These are phyloP conservation scores for Lophius piscatorius DNA, from an alignment of 2,113 vertebrate genomes.

Conservation along the genomic window DNA sequence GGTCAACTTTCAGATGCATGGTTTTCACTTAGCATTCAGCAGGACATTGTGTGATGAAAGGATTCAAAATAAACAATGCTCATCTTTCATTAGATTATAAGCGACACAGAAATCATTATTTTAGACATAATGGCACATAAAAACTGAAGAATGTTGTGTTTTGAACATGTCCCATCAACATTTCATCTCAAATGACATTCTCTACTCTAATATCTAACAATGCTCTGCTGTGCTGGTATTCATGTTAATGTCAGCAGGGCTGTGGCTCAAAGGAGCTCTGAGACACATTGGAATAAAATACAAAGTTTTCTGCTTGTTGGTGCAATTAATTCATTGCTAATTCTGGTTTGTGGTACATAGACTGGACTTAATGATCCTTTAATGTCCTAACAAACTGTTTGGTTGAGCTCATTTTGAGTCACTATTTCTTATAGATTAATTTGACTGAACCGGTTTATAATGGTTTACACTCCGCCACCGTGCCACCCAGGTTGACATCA, in stretches of 20 bases:
- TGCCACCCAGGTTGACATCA: too few relatives aligned
- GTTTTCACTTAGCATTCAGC: background rate
- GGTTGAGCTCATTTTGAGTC: too few relatives aligned
- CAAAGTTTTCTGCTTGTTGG: background rate
- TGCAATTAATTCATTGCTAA: background rate
- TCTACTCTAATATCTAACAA: conserved; percentile 46
- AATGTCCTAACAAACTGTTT: too few relatives aligned
- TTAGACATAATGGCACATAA: conserved; percentile 58
- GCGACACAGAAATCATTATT: conserved; percentile 66
- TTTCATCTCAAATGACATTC: conserved; percentile 56
- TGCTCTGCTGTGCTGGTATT: conserved; percentile 32
- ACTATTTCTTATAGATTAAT: too few relatives aligned
- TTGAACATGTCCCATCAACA: conserved; percentile 58
- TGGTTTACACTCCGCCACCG: too few relatives aligned
- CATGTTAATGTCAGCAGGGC: background rate
- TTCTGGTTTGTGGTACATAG: too few relatives aligned
- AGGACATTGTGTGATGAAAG: too few relatives aligned
- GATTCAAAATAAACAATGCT: background rate
- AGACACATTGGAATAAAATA: background rate
- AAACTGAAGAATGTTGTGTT: conserved; percentile 62
- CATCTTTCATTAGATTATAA: conserved; percentile 64
- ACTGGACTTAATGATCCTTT: too few relatives aligned
- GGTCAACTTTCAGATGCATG: background rate
- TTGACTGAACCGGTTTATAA: too few relatives aligned
- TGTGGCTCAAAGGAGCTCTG: background rate